These are phyloP conservation scores for Poeciliopsis retropinna DNA, from an alignment of 2,113 vertebrate genomes.

Conservation along the genomic window DNA sequence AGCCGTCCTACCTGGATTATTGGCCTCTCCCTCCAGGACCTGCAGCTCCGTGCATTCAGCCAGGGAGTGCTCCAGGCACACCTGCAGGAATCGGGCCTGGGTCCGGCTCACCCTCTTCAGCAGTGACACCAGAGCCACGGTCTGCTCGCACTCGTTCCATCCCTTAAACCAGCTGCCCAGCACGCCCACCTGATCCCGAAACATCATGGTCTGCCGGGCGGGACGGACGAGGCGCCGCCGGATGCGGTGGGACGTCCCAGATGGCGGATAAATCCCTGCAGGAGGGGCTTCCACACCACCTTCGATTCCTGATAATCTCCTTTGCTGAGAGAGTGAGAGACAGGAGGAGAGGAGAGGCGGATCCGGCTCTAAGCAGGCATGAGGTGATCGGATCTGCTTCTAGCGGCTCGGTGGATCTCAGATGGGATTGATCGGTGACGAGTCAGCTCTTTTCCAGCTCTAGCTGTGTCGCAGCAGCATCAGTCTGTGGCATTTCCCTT, in stretches of 20 bases:
- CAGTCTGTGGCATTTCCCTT: conserved; percentile 73
- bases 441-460: conserved; percentile 71
- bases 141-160: conserved; percentile 99
- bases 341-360: background rate
- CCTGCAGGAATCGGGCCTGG: conserved; percentile 97
- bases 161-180: conserved; percentile 98
- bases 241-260: background rate
- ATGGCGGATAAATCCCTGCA: conserved; percentile 35
- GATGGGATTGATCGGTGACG: conserved; percentile 59
- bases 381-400: conserved; percentile 40
- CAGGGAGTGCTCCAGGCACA: conserved; percentile 96
- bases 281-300: conserved; percentile 22
- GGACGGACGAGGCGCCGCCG: conserved; percentile 5
- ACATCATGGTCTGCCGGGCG: conserved; percentile 92
- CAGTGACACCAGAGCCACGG: conserved; percentile 94
- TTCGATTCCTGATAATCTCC: conserved; percentile 32
- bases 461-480: conserved; percentile 69
- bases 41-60: conserved; percentile 96
- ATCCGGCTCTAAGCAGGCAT: conserved; percentile 44
- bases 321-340: background rate
- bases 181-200: conserved; percentile 98
- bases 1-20: conserved; percentile 90
- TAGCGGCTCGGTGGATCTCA: conserved; percentile 43
- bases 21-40: conserved; percentile 94
- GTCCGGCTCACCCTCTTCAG: conserved; percentile 95